Percentiles rank a stretch among this genome's conserved stretches.
Conservation (phyloP, 2,888 invertebrate genomes). For the Eurois occulta region DNA sequence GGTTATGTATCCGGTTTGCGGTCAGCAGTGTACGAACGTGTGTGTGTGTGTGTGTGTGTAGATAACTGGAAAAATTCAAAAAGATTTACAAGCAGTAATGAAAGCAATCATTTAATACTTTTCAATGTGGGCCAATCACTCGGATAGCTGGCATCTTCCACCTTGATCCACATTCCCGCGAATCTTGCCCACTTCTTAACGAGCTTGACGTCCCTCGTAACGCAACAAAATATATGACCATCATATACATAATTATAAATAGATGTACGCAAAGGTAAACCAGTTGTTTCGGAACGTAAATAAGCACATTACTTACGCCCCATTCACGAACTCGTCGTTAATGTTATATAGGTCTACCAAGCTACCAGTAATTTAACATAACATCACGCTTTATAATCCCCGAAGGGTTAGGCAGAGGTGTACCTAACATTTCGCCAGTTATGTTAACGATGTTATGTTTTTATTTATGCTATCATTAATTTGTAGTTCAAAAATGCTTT, state of each 20-base stretch:
- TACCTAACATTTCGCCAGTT: no score
- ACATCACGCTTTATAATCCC: no score
- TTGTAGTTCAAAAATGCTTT: neutral
- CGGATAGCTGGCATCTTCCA: slow-evolving; percentile 35
- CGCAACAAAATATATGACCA: slow-evolving; percentile 35
- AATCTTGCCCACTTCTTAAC: slow-evolving; percentile 13
- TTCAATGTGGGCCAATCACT: slow-evolving; percentile 8
- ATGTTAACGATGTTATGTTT: no score
- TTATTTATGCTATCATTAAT: neutral
- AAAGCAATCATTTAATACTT: neutral
- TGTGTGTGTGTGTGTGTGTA: no score
- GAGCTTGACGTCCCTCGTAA: slow-evolving; percentile 42
- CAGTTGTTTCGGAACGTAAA: slow-evolving; percentile 24
- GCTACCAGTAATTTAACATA: neutral
- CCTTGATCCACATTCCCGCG: slow-evolving; percentile 57
- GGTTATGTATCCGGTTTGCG: no score
- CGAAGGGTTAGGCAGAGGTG: no score
- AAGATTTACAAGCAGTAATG: neutral
- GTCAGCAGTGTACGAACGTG: no score
- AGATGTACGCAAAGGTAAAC: slow-evolving; percentile 57
- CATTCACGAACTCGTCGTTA: neutral
- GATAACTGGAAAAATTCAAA: neutral
- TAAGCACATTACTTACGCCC: neutral
- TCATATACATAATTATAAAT: slow-evolving; percentile 7
- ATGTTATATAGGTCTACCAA: neutral